Base-by-base conservation (phyloP, 2,888 invertebrate genomes). In the Alentia gelatinosa region DNA sequence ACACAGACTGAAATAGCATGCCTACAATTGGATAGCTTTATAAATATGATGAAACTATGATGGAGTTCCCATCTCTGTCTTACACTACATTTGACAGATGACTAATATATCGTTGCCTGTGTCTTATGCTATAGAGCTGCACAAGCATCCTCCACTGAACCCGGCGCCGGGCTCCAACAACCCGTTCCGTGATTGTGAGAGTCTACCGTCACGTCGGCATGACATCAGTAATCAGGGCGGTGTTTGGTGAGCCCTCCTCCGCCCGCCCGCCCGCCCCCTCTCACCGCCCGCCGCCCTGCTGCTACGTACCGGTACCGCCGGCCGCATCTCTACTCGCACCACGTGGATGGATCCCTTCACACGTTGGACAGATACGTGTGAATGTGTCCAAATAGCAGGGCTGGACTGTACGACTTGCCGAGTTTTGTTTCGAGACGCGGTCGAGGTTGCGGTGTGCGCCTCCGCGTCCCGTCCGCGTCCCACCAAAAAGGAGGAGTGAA, bases 181-280 rank as follows among this genome's bases (percentile, higher is more conserved):
- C 89, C 93, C 93, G 0, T 93, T 93, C 91, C 90, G 93, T 23
- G 89, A 92, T 37, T n/a, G 3, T 35, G 74, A 39, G 15, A 47
- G 5, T 30, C n/a, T 56, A 3, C 50, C 47, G 26, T 50, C 79
- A n/a, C 91, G 91, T 30, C 91, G 93, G 9, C 91, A 91, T 33
- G 92, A 93, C 91, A 92, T 93, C n/a, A 91, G 89, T 89, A 93
- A 92, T 83, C 93, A 93, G 90, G 92, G 92, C 86, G 93, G 93
- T 5, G 89, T 93, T 1, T 93, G 93, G 93, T 93, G 83, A 90
- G 15, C n/a, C n/a, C 50, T 7, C 5, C 33, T 47, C 74, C 37
- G 37, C 35, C 39, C 4, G 0, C 23, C 1, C 19, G 15, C 39
- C 7, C 12, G 3, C 15, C 79, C 37, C 39, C 79, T 3, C 0